Percentiles rank a stretch among this genome's conserved stretches.
Conservation (phyloP, 2,113 vertebrate genomes). For the Centropus bengalensis region DNA sequence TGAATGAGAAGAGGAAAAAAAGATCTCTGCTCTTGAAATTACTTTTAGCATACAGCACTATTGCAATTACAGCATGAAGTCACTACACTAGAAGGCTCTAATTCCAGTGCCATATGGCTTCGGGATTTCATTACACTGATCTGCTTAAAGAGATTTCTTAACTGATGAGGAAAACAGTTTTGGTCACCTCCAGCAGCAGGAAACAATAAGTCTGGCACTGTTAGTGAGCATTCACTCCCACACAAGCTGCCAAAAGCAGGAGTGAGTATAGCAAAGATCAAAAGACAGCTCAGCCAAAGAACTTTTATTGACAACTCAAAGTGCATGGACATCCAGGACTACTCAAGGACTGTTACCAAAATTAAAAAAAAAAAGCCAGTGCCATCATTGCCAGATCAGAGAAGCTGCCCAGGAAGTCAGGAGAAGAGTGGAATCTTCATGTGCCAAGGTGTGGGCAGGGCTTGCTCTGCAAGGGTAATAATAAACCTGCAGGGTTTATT, state of each 20-base stretch:
- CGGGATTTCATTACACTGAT: conserved; percentile 69
- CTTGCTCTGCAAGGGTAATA: background rate
- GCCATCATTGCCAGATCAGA: background rate
- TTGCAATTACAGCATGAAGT: background rate
- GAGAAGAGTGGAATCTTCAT: background rate
- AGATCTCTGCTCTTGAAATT: background rate
- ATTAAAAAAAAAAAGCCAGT: background rate
- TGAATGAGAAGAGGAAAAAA: background rate
- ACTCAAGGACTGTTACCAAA: background rate
- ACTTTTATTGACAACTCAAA: background rate
- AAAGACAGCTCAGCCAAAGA: background rate
- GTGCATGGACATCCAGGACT: background rate
- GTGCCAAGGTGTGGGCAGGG: background rate
- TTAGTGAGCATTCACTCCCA: background rate
- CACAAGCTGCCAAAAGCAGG: background rate
- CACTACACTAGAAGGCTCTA: conserved; percentile 25
- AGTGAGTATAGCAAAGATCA: background rate
- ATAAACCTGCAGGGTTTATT: background rate
- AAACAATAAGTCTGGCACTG: background rate
- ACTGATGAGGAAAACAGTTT: background rate
- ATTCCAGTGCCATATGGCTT: conserved; percentile 62
- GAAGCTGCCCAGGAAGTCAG: background rate
- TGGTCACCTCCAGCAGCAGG: conserved; percentile 24
- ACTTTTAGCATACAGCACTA: background rate
- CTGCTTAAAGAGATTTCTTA: conserved; percentile 62